Evolutionary conservation across 2,888 invertebrate genomes (phyloP).

Genomic region (Acrocera orbiculus): DNA sequence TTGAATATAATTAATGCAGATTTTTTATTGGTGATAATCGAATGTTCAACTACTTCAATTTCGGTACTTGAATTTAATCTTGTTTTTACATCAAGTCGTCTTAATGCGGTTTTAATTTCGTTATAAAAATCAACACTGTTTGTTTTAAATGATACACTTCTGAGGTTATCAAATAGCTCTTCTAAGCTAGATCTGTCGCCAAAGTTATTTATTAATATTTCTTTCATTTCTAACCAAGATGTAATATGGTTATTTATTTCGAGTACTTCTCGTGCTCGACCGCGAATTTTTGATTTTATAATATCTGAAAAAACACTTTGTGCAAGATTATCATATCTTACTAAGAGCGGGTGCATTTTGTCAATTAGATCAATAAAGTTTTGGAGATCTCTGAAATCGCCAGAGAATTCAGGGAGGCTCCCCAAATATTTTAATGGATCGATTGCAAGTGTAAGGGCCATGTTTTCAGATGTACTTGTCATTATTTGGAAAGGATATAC

Average conservation of each 20-base stretch:
- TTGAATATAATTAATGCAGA: slow-evolving; percentile 4
- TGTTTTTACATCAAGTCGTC: slow-evolving; percentile 4
- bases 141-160: background rate
- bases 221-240: background rate
- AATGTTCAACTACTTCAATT: background rate
- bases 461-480: no score
- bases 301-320: slow-evolving; percentile 1
- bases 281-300: slow-evolving; percentile 1
- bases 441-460: background rate
- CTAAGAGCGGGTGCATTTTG: slow-evolving; percentile 5
- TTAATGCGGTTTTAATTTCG: slow-evolving; percentile 4
- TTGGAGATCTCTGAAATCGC: slow-evolving; percentile 1
- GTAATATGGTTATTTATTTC: slow-evolving; percentile 4
- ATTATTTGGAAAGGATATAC: no score
- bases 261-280: background rate
- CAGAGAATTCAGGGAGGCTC: slow-evolving; percentile 1
- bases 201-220: slow-evolving; percentile 1
- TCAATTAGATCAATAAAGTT: slow-evolving; percentile 4
- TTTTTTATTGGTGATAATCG: slow-evolving; percentile 3
- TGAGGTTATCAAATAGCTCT: background rate
- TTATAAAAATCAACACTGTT: slow-evolving; percentile 5
- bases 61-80: slow-evolving; percentile 1
- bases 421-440: slow-evolving; percentile 3
- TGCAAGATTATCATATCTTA: slow-evolving; percentile 1
- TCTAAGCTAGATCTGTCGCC: slow-evolving; percentile 1